Conservation (phyloP, 2,888 invertebrate genomes). For the Ichneumoninae sp. region DNA sequence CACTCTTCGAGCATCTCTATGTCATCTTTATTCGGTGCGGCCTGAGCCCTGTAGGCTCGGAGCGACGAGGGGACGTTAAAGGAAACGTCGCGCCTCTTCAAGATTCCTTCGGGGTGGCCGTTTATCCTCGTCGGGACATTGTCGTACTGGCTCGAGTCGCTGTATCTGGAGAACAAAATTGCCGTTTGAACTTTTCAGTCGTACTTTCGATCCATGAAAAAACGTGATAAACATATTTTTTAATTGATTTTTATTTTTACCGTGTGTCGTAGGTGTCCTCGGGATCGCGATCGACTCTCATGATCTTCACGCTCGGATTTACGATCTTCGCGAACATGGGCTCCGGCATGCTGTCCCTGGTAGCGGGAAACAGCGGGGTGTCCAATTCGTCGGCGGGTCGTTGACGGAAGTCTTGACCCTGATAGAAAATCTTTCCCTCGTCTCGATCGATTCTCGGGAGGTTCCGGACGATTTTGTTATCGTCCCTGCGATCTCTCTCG, state of each 20-base stretch:
- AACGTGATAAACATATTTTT: not conserved
- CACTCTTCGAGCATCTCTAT: conserved; percentile 82
- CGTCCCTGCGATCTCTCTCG: conserved; percentile 64
- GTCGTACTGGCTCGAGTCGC: conserved; percentile 83
- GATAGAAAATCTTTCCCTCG: conserved; percentile 70
- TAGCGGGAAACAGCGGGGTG: conserved; percentile 80
- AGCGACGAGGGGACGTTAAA: conserved; percentile 78
- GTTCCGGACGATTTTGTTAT: conserved; percentile 43
- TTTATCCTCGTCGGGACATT: conserved; percentile 82
- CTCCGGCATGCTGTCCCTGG: conserved; percentile 70
- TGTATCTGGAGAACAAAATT: conserved; percentile 74
- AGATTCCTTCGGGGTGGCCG: conserved; percentile 75
- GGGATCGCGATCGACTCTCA: conserved; percentile 81
- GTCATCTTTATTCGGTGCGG: conserved; percentile 75
- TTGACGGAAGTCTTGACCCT: conserved; percentile 79
- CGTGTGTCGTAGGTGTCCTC: conserved; percentile 75
- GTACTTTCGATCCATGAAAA: not conserved
- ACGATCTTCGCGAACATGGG: conserved; percentile 79
- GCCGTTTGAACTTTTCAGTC: too few species aligned
- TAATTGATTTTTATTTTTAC: conserved; percentile 45
- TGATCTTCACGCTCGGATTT: conserved; percentile 82
- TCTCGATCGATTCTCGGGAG: conserved; percentile 67
- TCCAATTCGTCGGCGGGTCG: conserved; percentile 81
- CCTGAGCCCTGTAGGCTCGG: conserved; percentile 69
- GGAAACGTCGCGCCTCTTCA: conserved; percentile 79